Conservation (phyloP, 2,797 vertebrate genomes). For the Florisuga fusca region DNA sequence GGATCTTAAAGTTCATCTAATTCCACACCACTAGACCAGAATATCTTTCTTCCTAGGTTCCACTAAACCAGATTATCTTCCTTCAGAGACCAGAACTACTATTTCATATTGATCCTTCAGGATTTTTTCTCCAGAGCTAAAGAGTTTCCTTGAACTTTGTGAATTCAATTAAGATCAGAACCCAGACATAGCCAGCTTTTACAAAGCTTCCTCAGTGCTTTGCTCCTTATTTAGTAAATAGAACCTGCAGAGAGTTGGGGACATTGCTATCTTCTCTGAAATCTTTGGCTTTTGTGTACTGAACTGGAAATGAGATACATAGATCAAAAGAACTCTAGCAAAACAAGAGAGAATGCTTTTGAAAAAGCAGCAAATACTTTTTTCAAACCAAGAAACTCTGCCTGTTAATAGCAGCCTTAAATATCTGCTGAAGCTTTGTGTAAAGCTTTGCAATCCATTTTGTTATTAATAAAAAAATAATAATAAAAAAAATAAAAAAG, state of each 20-base stretch:
- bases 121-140: neutral
- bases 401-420: neutral
- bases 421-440: neutral
- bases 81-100: neutral
- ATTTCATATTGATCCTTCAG: neutral
- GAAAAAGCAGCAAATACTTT: neutral
- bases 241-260: neutral
- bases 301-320: neutral
- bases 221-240: conserved; percentile 65
- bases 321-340: conserved; percentile 9
- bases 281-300: conserved; percentile 47
- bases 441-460: neutral
- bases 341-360: neutral
- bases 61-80: neutral
- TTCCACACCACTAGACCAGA: too few relatives aligned
- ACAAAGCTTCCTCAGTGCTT: neutral
- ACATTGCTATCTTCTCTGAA: conserved; percentile 9
- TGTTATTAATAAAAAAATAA: neutral
- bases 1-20: too few relatives aligned
- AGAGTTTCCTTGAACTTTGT: neutral
- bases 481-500: neutral
- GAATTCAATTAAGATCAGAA: neutral
- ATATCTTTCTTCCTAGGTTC: too few relatives aligned
- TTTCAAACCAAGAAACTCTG: neutral
- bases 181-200: neutral